These are phyloP conservation scores for Drosophila micromelanica DNA, from an alignment of 1,140 invertebrate species.

Conservation along the genomic window DNA sequence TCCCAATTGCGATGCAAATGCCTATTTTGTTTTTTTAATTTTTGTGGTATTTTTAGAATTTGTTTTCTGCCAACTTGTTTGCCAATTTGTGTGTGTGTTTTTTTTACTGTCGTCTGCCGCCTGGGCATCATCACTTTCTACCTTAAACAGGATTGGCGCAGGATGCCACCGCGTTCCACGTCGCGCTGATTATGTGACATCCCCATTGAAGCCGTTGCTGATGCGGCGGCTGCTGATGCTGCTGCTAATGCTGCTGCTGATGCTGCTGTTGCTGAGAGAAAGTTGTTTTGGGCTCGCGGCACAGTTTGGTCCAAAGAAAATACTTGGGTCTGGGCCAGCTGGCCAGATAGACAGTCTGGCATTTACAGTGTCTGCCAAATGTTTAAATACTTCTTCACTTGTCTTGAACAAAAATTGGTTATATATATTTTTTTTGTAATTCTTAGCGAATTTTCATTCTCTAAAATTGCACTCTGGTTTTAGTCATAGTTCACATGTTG, in stretches of 20 bases:
- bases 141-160: conserved; percentile 73
- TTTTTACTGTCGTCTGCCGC: conserved; percentile 32
- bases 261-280: conserved; percentile 45
- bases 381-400: background rate
- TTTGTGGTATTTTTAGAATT: conserved; percentile 49
- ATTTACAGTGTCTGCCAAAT: conserved; percentile 10
- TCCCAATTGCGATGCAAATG: conserved; percentile 26
- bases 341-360: conserved; percentile 29
- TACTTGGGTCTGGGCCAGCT: conserved; percentile 56
- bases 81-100: conserved; percentile 47
- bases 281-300: conserved; percentile 76
- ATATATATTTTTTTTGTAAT: too few relatives aligned
- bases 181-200: conserved; percentile 69
- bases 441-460: too few relatives aligned
- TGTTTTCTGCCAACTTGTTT: conserved; percentile 57
- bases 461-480: too few relatives aligned
- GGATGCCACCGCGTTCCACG: conserved; percentile 50
- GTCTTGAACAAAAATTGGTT: background rate
- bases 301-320: conserved; percentile 70
- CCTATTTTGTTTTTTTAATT: conserved; percentile 17
- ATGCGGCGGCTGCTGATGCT: background rate
- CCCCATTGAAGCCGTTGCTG: conserved; percentile 30
- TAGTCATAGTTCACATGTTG: too few relatives aligned
- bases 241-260: background rate
- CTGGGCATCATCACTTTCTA: conserved; percentile 73